Evolutionary conservation across 2,113 vertebrate species (phyloP), one percentile per base, ranked within the genome.

Genomic region (Callopanchax toddi): DNA sequence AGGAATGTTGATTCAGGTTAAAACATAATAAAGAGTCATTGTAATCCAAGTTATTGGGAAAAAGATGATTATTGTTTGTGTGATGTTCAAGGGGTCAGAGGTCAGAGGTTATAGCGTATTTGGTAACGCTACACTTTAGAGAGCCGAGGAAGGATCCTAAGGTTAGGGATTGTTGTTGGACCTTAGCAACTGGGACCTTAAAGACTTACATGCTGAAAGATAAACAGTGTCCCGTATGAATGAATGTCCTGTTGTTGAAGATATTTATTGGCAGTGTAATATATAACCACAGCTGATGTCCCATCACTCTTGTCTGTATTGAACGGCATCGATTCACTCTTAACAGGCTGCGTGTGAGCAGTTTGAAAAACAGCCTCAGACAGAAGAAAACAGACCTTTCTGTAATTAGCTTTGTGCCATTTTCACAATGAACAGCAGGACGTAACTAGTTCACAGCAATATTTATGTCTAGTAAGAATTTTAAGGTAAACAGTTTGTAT

Each of bases 401-500:
- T 60, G 60, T 80, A 82, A 86, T 84, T 75, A 82, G 50, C 57
- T 40, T n/a, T 40, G 44, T 74, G 67, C 66, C 63, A 63, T 60
- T 63, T 74, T 22, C 75, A 48, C 72, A 59, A 64, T 79, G 68
- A 66, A 71, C 21, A 59, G n/a, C 42, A 46, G 8, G 40, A 6
- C 40, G 2, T 43, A n/a, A n/a, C 1, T 17, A 10, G 17, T 44
- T 44, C 7, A 44, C 2, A 10, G 11, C 42, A 37, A 37, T 11
- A 6, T 44, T 44, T 10, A 2, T 44, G 40, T 42, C 17, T 6
- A n/a, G 5, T 20, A 18, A 20, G n/a, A 20, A n/a, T n/a, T 9
- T 43, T 43, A n/a, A n/a, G 40, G 7, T n/a, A 43, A n/a, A 6
- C 39, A 43, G 40, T 43, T 43, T 43, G 40, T 5, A 8, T 18